Evolutionary conservation across 2,888 invertebrate species (phyloP).

Genomic region (Stenodema calcarata): DNA sequence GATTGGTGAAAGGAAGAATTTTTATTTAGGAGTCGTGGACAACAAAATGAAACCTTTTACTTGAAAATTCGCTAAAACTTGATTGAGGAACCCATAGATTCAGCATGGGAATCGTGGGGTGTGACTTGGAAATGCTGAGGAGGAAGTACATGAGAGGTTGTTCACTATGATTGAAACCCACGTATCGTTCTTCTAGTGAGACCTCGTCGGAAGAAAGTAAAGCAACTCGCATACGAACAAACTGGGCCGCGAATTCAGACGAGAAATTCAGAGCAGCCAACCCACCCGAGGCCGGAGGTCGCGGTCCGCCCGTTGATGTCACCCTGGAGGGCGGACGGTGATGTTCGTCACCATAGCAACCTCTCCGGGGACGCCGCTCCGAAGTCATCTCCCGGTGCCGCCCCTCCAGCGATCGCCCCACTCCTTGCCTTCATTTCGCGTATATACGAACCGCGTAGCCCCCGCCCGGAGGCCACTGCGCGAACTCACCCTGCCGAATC

Average conservation of each 20-base stretch:
- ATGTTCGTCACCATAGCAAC: neutral
- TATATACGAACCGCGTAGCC: constrained; percentile 33
- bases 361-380: neutral
- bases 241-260: neutral
- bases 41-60: too few relatives aligned
- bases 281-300: neutral
- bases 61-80: too few relatives aligned
- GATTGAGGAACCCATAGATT: too few relatives aligned
- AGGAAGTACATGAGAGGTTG: too few relatives aligned
- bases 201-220: neutral
- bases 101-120: too few relatives aligned
- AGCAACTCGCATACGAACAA: neutral
- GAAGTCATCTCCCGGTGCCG: neutral
- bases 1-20: too few relatives aligned
- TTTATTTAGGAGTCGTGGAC: too few relatives aligned
- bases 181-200: too few relatives aligned
- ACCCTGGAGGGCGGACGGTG: neutral
- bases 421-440: constrained; percentile 18
- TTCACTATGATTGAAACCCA: neutral
- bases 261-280: neutral
- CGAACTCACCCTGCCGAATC: constrained; percentile 40
- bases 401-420: neutral
- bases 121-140: too few relatives aligned
- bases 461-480: constrained; percentile 45
- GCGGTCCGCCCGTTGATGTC: constrained; percentile 25